A percentile compares a stretch with the other conserved stretches of the same genome.
phyloP scores from a whole-genome alignment of 2,888 invertebrate species.

The Agapostemon virescens region DNA sequence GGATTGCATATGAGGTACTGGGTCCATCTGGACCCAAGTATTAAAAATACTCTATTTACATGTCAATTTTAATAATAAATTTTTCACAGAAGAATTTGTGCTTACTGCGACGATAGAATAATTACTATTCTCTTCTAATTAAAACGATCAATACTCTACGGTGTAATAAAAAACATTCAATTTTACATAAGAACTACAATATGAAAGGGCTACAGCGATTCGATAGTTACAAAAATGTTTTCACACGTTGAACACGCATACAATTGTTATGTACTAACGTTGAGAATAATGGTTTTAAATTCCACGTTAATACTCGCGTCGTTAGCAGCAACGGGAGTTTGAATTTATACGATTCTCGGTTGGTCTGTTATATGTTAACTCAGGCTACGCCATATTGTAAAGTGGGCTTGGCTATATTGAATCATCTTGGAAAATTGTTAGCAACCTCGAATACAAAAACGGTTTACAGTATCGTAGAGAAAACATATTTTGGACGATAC shows the following conservation, averaged over 20 bases:
- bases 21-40: background rate
- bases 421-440: constrained; percentile 55
- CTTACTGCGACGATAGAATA: background rate
- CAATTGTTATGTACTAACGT: background rate
- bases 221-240: background rate
- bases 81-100: background rate
- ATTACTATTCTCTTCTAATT: background rate
- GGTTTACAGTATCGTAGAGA: background rate
- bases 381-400: constrained; percentile 71
- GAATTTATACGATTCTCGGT: background rate
- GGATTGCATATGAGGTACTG: background rate
- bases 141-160: background rate
- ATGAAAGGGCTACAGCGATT: background rate
- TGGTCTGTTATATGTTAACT: constrained; percentile 18
- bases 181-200: constrained; percentile 24
- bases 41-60: background rate
- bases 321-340: background rate
- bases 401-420: constrained; percentile 72
- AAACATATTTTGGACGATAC: constrained; percentile 51
- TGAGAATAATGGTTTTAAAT: background rate
- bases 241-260: background rate
- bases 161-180: background rate
- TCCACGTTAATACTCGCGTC: background rate
- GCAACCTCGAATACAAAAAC: constrained; percentile 13
- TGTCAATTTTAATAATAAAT: background rate